phyloP scores from a whole-genome alignment of 2,113 vertebrate genomes.

The Eulacestoma nigropectus region DNA sequence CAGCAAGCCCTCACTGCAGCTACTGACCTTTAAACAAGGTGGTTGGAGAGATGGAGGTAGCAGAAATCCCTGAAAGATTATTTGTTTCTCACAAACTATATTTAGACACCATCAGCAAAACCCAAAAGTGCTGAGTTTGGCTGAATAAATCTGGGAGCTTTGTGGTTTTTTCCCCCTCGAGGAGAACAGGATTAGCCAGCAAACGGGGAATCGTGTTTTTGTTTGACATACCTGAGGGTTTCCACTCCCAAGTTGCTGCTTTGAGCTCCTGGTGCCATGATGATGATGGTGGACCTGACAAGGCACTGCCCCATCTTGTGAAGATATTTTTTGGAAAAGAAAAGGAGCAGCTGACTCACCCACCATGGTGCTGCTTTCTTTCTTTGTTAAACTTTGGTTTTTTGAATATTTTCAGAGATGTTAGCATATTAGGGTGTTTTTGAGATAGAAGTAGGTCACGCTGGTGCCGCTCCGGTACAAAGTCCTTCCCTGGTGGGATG shows the following conservation, averaged over 20 bases:
- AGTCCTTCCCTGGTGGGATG: not conserved
- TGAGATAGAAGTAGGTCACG: not conserved
- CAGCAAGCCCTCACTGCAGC: not conserved
- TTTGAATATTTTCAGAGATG: not conserved
- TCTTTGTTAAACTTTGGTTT: not conserved
- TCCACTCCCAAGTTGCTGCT: not conserved
- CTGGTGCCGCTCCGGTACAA: not conserved
- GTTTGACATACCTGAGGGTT: slow-evolving; percentile 57
- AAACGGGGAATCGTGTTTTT: not conserved
- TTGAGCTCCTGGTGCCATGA: not conserved
- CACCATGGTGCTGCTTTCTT: not conserved
- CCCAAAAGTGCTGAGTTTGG: slow-evolving; percentile 43
- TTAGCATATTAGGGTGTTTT: not conserved
- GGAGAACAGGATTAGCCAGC: not conserved
- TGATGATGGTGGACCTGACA: not conserved
- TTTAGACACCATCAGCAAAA: slow-evolving; percentile 27
- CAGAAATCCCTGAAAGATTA: not conserved
- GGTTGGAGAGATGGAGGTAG: not conserved
- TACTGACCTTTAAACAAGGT: not conserved
- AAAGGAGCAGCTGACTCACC: not conserved
- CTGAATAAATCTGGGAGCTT: slow-evolving; percentile 16
- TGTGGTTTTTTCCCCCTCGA: not conserved
- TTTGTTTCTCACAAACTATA: slow-evolving; percentile 47
- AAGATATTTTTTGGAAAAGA: not conserved
- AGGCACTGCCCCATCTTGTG: not conserved